Conservation (phyloP, 2,113 vertebrate genomes). For the Phaethon lepturus region DNA sequence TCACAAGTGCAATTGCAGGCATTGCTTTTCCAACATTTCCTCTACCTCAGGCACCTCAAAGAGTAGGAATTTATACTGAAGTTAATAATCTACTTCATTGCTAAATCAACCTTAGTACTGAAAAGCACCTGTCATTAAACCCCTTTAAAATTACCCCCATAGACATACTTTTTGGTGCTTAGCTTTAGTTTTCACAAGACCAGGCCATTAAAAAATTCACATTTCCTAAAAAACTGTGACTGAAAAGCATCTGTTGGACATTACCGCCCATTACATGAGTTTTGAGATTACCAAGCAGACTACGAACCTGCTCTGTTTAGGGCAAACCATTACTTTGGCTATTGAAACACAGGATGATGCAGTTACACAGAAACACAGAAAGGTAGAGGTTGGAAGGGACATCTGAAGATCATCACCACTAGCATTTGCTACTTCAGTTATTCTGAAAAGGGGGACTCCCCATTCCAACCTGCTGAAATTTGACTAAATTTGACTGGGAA, state of each 20-base stretch:
- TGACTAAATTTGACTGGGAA: neutral
- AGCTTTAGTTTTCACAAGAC: neutral
- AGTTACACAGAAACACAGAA: neutral
- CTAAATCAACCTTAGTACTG: neutral
- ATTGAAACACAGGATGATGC: neutral
- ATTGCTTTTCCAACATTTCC: neutral
- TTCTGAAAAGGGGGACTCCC: neutral
- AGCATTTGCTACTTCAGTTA: neutral
- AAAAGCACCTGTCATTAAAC: neutral
- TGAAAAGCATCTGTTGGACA: neutral
- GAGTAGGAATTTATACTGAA: neutral
- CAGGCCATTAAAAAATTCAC: accelerated
- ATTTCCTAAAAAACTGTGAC: neutral
- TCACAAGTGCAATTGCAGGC: neutral
- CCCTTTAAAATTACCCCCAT: neutral
- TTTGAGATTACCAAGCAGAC: neutral
- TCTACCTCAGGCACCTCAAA: neutral
- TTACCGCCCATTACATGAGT: neutral
- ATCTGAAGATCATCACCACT: neutral
- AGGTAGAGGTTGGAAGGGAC: too few relatives aligned
- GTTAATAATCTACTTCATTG: neutral
- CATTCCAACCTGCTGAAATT: neutral
- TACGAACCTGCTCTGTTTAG: neutral
- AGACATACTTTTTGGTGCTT: neutral
- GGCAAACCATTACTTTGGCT: neutral